Percentiles rank a stretch among this genome's conserved stretches.
phyloP scores from a whole-genome alignment of 2,797 vertebrate genomes.

The Darevskia mixta region DNA sequence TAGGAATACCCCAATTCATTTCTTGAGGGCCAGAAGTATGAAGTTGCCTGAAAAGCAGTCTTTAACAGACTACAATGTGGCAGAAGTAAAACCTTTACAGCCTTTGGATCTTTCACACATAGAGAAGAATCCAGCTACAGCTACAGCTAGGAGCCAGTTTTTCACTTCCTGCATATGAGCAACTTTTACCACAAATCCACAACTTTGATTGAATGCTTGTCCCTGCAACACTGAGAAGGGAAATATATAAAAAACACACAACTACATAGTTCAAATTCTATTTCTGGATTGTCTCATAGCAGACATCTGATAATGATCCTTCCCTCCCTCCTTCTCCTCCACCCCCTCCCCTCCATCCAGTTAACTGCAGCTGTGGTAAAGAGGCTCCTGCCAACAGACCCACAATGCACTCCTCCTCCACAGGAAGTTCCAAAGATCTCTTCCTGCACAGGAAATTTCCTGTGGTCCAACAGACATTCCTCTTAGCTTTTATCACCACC shows the following conservation, averaged over 20 bases:
- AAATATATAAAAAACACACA: neutral
- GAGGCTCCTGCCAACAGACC: constrained; percentile 83
- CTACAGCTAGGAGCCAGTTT: constrained; percentile 26
- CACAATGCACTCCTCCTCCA: constrained; percentile 81
- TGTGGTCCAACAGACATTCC: constrained; percentile 86
- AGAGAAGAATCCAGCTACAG: neutral
- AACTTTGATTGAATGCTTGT: constrained; percentile 45
- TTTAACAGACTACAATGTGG: too few relatives aligned
- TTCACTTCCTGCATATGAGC: neutral
- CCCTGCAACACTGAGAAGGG: neutral
- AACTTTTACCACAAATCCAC: constrained; percentile 25
- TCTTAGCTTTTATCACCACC: constrained; percentile 80
- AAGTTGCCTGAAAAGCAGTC: neutral
- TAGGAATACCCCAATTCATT: neutral
- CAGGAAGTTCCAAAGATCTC: constrained; percentile 91
- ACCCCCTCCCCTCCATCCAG: constrained; percentile 52
- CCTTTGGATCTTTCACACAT: neutral
- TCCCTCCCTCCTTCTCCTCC: constrained; percentile 14
- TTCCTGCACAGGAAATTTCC: constrained; percentile 95
- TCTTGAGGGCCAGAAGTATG: neutral
- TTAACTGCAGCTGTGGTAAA: constrained; percentile 81
- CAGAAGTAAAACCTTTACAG: neutral
- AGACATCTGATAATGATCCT: constrained; percentile 35
- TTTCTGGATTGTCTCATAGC: constrained; percentile 19
- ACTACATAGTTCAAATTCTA: constrained; percentile 29